Conservation (phyloP, 2,888 invertebrate species). For the Drosophila atroscutellata region DNA sequence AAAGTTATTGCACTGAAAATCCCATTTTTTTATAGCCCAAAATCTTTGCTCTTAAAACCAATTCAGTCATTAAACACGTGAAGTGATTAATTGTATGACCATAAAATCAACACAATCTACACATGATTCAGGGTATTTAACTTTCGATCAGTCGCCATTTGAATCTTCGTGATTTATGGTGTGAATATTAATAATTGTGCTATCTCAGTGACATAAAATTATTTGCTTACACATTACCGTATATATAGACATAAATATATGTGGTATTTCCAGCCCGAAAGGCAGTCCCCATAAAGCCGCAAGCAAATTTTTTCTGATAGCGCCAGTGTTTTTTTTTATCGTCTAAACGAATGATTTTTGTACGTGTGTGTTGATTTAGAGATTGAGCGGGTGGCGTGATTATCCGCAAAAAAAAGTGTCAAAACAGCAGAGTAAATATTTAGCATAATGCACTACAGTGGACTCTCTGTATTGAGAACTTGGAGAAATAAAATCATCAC, state of each 20-base stretch:
- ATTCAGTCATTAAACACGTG: background rate
- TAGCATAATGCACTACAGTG: constrained; percentile 17
- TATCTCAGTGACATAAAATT: constrained; percentile 10
- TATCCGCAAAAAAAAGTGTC: constrained; percentile 21
- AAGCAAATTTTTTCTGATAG: constrained; percentile 38
- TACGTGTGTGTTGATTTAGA: constrained; percentile 26
- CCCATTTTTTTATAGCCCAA: background rate
- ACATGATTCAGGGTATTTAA: background rate
- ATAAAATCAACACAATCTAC: background rate
- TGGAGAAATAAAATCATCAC: background rate
- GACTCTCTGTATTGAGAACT: no score
- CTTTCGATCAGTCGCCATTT: background rate
- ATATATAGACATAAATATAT: background rate
- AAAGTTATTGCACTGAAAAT: background rate
- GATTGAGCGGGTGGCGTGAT: constrained; percentile 48
- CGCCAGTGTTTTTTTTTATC: constrained; percentile 22
- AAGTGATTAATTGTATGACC: background rate
- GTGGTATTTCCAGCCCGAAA: constrained; percentile 25
- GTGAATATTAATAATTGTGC: background rate
- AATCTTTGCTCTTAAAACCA: background rate
- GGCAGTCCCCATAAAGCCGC: constrained; percentile 16
- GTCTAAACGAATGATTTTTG: constrained; percentile 10
- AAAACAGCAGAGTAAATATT: constrained; percentile 7
- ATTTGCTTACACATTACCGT: background rate
- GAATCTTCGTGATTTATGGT: background rate